Percentiles rank a stretch among this genome's conserved stretches.
Evolutionary conservation across 2,797 vertebrate genomes (phyloP).

Genomic region (Phalanger gymnotis): DNA sequence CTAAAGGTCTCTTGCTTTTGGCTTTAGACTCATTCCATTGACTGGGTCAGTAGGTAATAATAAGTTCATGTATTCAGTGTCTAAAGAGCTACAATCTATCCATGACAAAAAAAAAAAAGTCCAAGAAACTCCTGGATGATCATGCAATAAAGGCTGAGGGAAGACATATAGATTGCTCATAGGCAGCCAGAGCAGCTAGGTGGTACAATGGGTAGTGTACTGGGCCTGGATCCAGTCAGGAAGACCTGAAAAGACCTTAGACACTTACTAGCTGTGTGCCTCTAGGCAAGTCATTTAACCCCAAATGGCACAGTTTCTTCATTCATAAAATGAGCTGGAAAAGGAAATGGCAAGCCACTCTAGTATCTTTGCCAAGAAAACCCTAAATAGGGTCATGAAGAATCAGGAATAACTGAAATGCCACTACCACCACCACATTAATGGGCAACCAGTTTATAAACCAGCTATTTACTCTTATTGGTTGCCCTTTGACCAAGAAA

Average conservation of each 20-base stretch:
- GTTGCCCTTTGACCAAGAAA: background rate
- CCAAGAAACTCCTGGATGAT: background rate
- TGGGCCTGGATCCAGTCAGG: background rate
- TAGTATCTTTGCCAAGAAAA: background rate
- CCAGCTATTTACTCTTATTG: background rate
- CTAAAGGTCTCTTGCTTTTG: background rate
- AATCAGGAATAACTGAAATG: background rate
- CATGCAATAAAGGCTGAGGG: background rate
- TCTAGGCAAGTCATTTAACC: background rate
- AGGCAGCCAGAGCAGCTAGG: background rate
- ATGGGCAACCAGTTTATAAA: background rate
- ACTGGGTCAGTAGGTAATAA: too few relatives aligned
- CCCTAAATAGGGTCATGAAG: background rate
- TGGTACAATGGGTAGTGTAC: background rate
- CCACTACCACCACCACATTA: background rate
- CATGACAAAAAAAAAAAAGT: background rate
- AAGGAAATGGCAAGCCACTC: background rate
- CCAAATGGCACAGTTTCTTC: background rate
- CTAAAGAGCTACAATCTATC: background rate
- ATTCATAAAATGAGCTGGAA: background rate
- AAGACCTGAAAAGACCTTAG: background rate
- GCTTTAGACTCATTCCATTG: background rate
- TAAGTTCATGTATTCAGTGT: too few relatives aligned
- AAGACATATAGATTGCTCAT: background rate
- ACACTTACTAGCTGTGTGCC: background rate